Base-by-base conservation (phyloP, 2,113 vertebrate genomes). In the Natator depressus region DNA sequence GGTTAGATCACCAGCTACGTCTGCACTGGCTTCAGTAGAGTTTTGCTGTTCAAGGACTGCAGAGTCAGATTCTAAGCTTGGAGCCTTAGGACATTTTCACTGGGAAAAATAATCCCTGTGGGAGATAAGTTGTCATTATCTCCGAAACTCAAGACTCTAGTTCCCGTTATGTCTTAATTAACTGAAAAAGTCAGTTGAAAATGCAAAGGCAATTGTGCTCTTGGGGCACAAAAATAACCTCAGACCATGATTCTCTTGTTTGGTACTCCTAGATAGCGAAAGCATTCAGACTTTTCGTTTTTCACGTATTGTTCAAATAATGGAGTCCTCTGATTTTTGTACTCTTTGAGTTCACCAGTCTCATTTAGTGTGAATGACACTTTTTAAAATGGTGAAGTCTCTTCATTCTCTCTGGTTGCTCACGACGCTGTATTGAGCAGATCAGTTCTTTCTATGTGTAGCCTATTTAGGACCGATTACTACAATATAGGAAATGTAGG, bases 281-380 rank as follows among this genome's bases (percentile, higher is more conserved):
- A 90, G 5, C 47, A 50, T 7, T 20, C 55, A 29, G 25, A n/a
- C 10, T 31, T 83, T 11, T 55, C 38, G 16, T 11, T 80, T 59
- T 80, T 82, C 51, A 51, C 10, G 4, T 10, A 25, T 13, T 38
- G 38, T 76, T 11, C 42, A 46, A 46, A 76, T 6, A 76, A 42
- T 13, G 38, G 11, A 20, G 20, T 46, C 38, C 72, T 46, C 38
- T 25, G 38, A 46, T 38, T 46, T 46, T 25, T 25, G 38, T 76
- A 46, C 20, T 22, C 0, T 0, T 13, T 38, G 57, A 38, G 72
- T 10, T 91, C 3, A 0, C 80, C 85, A 24, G 19, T 49, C 69
- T 75, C 16, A 31, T 27, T 31, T 78, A 83, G 46, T 85, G 51
- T 76, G 86, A 27, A 69, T 50, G 0, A 80, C 24, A 35, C 0